phyloP scores from a whole-genome alignment of 2,888 invertebrate genomes.

The Dermolepida albohirtum region DNA sequence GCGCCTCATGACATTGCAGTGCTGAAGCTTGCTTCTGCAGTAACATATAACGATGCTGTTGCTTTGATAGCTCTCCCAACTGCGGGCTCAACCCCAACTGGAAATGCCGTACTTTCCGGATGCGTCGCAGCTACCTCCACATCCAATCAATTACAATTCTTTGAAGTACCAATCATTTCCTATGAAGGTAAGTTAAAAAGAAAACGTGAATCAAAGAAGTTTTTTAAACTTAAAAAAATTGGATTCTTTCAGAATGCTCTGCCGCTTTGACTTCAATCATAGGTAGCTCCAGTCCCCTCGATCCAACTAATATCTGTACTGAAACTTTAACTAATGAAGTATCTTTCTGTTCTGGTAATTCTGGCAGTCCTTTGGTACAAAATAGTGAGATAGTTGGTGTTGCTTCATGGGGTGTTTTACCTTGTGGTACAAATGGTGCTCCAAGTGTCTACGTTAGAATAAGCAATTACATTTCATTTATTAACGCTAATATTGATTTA shows the following conservation, averaged over 20 bases:
- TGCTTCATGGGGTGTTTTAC: constrained; percentile 69
- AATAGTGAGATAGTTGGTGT: constrained; percentile 63
- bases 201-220: no score
- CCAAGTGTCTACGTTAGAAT: constrained; percentile 69
- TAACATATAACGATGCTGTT: constrained; percentile 57
- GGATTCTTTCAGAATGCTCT: no score
- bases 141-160: no score
- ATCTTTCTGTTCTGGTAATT: constrained; percentile 69
- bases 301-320: constrained; percentile 67
- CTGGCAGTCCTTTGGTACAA: constrained; percentile 68
- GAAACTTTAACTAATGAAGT: constrained; percentile 58
- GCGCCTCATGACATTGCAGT: constrained; percentile 68
- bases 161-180: no score
- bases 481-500: constrained; percentile 51
- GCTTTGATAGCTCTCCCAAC: constrained; percentile 60
- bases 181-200: no score
- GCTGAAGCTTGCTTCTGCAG: constrained; percentile 60
- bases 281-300: no score
- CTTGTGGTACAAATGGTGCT: constrained; percentile 67
- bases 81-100: constrained; percentile 51
- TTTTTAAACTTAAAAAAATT: no score
- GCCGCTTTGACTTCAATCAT: no score
- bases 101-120: constrained; percentile 62
- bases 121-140: no score
- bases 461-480: constrained; percentile 66